These are phyloP conservation scores for Prunella strophiata DNA, from an alignment of 2,797 vertebrate genomes.

Conservation along the genomic window DNA sequence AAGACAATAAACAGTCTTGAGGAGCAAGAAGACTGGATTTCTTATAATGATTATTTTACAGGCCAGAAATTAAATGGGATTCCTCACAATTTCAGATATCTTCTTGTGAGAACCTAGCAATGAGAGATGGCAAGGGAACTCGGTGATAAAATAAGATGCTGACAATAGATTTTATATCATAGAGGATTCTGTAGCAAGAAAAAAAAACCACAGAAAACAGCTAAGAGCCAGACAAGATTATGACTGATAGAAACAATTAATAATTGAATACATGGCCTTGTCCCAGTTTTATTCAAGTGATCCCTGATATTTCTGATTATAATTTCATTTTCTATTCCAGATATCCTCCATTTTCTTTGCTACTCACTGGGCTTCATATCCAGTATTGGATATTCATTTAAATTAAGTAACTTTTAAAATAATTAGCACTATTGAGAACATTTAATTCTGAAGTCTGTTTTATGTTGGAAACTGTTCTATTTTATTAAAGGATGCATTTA, in stretches of 20 bases:
- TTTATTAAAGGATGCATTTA: background rate
- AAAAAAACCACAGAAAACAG: background rate
- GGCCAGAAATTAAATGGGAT: fast-evolving
- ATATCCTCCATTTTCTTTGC: background rate
- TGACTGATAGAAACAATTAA: background rate
- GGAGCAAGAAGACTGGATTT: background rate
- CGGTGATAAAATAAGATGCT: background rate
- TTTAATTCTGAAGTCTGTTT: background rate
- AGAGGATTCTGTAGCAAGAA: background rate
- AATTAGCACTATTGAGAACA: background rate
- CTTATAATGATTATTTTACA: background rate
- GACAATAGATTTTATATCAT: background rate
- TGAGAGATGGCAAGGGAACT: background rate
- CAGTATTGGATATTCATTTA: background rate
- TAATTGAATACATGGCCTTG: background rate
- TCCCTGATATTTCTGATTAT: background rate
- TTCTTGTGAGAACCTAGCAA: background rate
- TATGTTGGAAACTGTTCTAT: background rate
- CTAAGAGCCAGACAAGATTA: background rate
- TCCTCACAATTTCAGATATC: background rate
- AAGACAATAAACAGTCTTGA: background rate
- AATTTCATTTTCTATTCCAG: background rate
- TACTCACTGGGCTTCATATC: background rate
- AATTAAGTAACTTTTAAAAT: background rate
- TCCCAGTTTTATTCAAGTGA: background rate